A percentile compares a stretch with the other conserved stretches of the same genome.
Evolutionary conservation across 1,140 invertebrate species (phyloP).

Genomic region (Neodiprion virginianus): DNA sequence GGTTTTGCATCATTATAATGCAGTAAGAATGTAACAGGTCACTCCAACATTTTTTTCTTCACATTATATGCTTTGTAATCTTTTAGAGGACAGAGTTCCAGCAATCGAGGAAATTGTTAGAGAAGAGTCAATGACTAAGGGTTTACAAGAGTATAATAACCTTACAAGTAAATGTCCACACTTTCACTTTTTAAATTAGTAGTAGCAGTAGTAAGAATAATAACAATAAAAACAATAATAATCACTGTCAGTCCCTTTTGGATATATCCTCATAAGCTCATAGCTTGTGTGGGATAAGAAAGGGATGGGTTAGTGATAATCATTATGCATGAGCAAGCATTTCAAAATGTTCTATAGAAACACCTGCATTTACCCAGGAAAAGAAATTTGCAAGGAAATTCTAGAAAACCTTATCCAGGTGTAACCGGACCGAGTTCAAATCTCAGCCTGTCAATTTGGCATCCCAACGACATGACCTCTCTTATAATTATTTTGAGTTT

Average conservation of each 20-base stretch:
- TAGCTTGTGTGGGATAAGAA: neutral
- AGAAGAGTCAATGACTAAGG: slow-evolving; percentile 53
- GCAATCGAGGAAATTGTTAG: slow-evolving; percentile 60
- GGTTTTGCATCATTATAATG: slow-evolving; percentile 11
- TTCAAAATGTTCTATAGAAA: no score
- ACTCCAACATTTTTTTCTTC: slow-evolving; percentile 25
- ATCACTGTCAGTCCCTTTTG: neutral
- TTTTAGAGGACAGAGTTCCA: slow-evolving; percentile 48
- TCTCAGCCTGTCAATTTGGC: no score
- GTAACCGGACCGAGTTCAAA: no score
- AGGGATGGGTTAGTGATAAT: no score
- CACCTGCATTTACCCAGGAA: no score
- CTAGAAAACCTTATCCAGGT: no score
- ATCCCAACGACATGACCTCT: no score
- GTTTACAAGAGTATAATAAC: neutral
- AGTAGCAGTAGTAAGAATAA: no score
- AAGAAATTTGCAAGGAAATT: no score
- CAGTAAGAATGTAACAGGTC: slow-evolving; percentile 24
- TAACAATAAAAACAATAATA: no score
- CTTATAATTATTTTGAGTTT: no score
- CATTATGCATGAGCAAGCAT: no score
- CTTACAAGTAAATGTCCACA: neutral
- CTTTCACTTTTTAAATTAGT: neutral
- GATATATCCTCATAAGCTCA: neutral
- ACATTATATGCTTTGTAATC: slow-evolving; percentile 17